These are phyloP conservation scores for Amyelois transitella DNA, from an alignment of 1,140 invertebrate species.

Conservation along the genomic window DNA sequence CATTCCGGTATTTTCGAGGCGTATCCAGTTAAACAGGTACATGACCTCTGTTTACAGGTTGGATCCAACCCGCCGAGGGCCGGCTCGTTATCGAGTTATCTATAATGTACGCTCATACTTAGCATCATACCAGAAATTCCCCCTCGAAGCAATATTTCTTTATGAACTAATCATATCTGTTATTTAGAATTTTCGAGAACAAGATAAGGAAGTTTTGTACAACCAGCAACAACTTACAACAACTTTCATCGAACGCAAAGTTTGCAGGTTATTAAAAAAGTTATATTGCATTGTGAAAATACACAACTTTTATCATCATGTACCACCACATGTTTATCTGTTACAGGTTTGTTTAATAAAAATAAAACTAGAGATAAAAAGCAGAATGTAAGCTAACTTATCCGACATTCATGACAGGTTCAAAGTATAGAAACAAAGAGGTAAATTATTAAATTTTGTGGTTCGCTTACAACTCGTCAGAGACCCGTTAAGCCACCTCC, in stretches of 20 bases:
- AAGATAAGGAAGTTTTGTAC: neutral
- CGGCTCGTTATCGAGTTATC: conserved; percentile 13
- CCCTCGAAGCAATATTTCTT: neutral
- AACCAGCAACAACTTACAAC: neutral
- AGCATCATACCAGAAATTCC: conserved; percentile 5
- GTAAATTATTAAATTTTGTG: conserved; percentile 19
- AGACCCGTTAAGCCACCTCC: conserved; percentile 23
- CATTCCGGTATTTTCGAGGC: neutral
- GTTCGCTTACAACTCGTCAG: conserved; percentile 18
- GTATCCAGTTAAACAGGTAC: conserved; percentile 1
- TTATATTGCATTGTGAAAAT: neutral
- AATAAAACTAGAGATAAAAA: no score
- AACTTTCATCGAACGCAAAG: neutral
- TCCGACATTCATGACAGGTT: no score
- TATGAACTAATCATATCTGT: neutral
- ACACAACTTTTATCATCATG: no score
- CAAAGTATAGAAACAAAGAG: neutral
- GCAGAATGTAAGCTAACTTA: no score
- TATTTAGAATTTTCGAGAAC: neutral
- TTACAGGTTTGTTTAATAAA: no score
- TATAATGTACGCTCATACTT: conserved; percentile 13
- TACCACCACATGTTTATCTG: no score
- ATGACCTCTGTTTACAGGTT: conserved; percentile 9
- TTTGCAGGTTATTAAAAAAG: neutral
- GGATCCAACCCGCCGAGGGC: conserved; percentile 5